A percentile compares a stretch with the other conserved stretches of the same genome.
Conservation (phyloP, 2,888 invertebrate species). For the Mythimna loreyi region DNA sequence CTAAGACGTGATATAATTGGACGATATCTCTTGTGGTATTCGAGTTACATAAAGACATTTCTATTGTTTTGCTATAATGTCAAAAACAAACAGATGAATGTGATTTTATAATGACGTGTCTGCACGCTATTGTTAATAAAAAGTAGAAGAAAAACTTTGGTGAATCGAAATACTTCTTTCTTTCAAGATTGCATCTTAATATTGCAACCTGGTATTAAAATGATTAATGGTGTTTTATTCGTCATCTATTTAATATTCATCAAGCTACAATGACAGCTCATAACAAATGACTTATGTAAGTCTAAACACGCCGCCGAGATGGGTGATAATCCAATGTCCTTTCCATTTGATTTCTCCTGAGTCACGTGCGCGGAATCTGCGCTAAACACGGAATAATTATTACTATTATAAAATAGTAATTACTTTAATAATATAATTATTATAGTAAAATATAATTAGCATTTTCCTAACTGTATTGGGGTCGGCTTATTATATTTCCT, state of each 20-base stretch:
- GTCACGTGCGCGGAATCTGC: slow-evolving; percentile 31
- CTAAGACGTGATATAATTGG: slow-evolving; percentile 21
- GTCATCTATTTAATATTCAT: slow-evolving; percentile 16
- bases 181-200: not conserved
- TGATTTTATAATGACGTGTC: not conserved
- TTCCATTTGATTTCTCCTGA: slow-evolving; percentile 47
- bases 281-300: slow-evolving; percentile 21
- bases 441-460: not conserved
- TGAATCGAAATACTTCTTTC: no score
- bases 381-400: no score
- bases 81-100: not conserved
- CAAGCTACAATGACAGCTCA: not conserved
- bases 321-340: slow-evolving; percentile 26
- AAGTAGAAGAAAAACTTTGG: not conserved
- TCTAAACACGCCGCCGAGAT: slow-evolving; percentile 11
- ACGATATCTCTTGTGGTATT: slow-evolving; percentile 23
- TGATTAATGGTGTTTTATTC: not conserved
- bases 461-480: no score
- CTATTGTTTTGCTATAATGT: slow-evolving; percentile 12
- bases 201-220: not conserved
- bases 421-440: slow-evolving; percentile 32
- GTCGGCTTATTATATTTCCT: no score
- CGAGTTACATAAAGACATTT: slow-evolving; percentile 8
- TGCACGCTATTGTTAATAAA: not conserved
- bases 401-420: no score